Evolutionary conservation across 2,113 vertebrate genomes (phyloP).

Genomic region (Oryctolagus cuniculus): DNA sequence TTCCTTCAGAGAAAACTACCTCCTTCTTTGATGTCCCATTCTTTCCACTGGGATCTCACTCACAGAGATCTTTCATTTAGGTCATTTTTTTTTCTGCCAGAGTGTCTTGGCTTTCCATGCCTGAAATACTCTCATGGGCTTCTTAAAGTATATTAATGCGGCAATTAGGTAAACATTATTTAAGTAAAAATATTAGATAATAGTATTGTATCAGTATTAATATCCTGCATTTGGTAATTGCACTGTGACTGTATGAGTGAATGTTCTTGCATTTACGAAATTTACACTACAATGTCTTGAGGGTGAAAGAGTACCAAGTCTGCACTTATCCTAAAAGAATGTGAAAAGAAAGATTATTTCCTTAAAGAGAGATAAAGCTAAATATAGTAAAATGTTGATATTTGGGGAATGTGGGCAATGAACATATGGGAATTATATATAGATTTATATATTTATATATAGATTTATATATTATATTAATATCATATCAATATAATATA

Average conservation of each 20-base stretch:
- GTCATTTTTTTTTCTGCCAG: too few species aligned
- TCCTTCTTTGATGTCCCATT: too few species aligned
- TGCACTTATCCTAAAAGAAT: constrained; percentile 1
- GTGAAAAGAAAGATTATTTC: background rate
- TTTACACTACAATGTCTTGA: background rate
- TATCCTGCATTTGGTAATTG: background rate
- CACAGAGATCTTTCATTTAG: too few species aligned
- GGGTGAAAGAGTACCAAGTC: background rate
- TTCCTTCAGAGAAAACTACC: too few species aligned
- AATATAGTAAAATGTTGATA: background rate
- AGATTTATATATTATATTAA: too few species aligned
- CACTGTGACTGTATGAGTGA: background rate
- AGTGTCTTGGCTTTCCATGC: too few species aligned
- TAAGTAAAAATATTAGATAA: background rate
- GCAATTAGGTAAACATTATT: background rate
- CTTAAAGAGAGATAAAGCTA: constrained; percentile 37
- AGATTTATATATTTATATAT: too few species aligned
- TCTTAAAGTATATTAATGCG: background rate
- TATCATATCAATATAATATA: too few species aligned
- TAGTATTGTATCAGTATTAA: background rate
- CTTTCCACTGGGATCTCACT: too few species aligned
- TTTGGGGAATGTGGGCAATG: background rate
- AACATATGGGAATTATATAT: background rate
- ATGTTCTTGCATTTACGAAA: constrained; percentile 9
- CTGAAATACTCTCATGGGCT: background rate